Percentiles rank a stretch among this genome's conserved stretches.
Conservation (phyloP, 2,888 invertebrate species). For the Chymomyza fuscimana region DNA sequence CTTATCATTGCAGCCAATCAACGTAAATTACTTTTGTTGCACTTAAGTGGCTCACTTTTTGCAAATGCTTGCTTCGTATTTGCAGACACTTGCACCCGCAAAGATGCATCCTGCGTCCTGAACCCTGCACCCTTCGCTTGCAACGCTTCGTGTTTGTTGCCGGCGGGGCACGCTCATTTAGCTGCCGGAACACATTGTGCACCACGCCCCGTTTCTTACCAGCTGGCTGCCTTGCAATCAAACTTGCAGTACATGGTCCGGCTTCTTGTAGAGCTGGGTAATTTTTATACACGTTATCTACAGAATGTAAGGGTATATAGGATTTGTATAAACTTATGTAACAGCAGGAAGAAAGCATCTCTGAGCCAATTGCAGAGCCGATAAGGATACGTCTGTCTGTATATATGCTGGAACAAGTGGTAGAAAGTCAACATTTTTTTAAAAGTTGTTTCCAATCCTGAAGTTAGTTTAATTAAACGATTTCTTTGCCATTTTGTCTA, state of each 20-base stretch:
- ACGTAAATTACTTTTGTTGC: conserved; percentile 20
- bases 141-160: neutral
- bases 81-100: neutral
- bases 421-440: no score
- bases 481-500: no score
- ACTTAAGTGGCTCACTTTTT: conserved; percentile 10
- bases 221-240: neutral
- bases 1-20: conserved; percentile 12
- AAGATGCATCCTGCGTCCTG: neutral
- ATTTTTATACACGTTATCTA: neutral
- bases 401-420: no score
- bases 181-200: neutral
- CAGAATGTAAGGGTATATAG: no score
- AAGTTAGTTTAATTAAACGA: no score
- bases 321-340: no score
- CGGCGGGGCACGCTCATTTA: neutral
- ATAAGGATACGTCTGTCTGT: no score
- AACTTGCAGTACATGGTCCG: neutral
- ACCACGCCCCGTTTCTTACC: neutral
- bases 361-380: no score
- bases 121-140: neutral
- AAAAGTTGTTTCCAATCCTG: no score
- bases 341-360: no score
- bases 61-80: neutral
- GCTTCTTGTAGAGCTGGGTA: neutral